Base-by-base conservation (phyloP, 2,113 vertebrate genomes). In the Pollimyrus isidori region DNA sequence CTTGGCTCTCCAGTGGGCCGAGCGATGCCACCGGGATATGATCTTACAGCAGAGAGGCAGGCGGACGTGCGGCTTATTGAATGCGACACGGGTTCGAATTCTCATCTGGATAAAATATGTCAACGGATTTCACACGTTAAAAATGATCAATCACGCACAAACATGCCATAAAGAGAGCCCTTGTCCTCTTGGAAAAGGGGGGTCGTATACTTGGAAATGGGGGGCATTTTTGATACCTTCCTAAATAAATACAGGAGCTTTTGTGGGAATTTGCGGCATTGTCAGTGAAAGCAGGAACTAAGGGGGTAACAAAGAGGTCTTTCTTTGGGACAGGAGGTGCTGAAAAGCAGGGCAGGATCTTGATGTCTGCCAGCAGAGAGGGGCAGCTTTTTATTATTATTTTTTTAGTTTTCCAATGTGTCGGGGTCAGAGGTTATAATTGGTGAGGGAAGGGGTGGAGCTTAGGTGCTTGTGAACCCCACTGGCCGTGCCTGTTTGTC, bases 21-120 rank as follows among this genome's bases (percentile, higher is more conserved):
- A 58, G 58, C 90, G 89, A 92, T 87, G 91, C 89, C 45, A 86
- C 69, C 3, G 26, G 48, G 73, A 73, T 23, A 3, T 26, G 58
- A 5, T 21, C 42, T 30, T 35, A 80, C n/a, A 80, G 69, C 21
- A 30, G 26, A 46, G 17, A 48, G 23, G n/a, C n/a, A 42, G 26
- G 30, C 52, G 17, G 7, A 26, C 3, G 86, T 42, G 23, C 3
- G 35, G 17, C 87, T 23, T 73, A 84, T 84, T 87, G 73, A 26
- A 58, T 84, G 58, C 86, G 91, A 90, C 89, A 82, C 23, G 35
- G 35, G 56, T 50, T 89, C 73, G 26, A 17, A 82, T 49, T 88
- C 80, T 69, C 42, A 2, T 52, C 62, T 35, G 53, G 45, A 5
- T 10, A 52, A 56, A 30, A 91, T 56, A 46, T 50, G 50, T 89